Evolutionary conservation across 2,888 invertebrate genomes (phyloP).

Genomic region (Thecocarcelia acutangulata): DNA sequence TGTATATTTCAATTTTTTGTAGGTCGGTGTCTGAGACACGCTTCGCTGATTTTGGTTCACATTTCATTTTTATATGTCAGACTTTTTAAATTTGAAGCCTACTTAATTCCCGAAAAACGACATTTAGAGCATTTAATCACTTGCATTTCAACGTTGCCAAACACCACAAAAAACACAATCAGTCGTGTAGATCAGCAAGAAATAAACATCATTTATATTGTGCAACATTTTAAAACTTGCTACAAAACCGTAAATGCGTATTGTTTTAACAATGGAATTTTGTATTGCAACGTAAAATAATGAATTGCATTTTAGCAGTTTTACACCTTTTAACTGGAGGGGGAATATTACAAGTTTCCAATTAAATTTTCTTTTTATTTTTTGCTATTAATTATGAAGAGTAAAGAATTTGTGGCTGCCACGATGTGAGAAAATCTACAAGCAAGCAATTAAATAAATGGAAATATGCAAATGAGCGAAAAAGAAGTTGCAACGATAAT

Average conservation of each 20-base stretch:
- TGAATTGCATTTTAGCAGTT: conserved; percentile 48
- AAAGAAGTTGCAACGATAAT: conserved; percentile 10
- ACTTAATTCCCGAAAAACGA: conserved; percentile 20
- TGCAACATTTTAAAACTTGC: no score
- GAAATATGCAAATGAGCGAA: conserved; percentile 42
- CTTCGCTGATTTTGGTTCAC: conserved; percentile 70
- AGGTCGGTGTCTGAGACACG: conserved; percentile 33
- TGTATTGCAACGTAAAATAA: conserved; percentile 23
- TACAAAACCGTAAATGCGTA: conserved; percentile 3
- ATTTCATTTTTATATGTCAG: conserved; percentile 67
- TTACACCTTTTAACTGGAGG: conserved; percentile 39
- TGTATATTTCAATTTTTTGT: not conserved
- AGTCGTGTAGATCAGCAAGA: conserved; percentile 23
- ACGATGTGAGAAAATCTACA: conserved; percentile 49
- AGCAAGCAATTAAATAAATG: conserved; percentile 12
- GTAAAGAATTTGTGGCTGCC: conserved; percentile 70
- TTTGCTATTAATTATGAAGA: conserved; percentile 15
- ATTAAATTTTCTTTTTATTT: not conserved
- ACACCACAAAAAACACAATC: conserved; percentile 17
- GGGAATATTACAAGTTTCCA: not conserved
- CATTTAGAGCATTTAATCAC: conserved; percentile 34
- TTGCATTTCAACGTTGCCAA: conserved; percentile 11
- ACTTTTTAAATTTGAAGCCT: conserved; percentile 9
- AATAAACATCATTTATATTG: conserved; percentile 27
- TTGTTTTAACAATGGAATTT: conserved; percentile 16